These are phyloP conservation scores for Prunella strophiata DNA, from an alignment of 2,797 vertebrate genomes.

Conservation along the genomic window DNA sequence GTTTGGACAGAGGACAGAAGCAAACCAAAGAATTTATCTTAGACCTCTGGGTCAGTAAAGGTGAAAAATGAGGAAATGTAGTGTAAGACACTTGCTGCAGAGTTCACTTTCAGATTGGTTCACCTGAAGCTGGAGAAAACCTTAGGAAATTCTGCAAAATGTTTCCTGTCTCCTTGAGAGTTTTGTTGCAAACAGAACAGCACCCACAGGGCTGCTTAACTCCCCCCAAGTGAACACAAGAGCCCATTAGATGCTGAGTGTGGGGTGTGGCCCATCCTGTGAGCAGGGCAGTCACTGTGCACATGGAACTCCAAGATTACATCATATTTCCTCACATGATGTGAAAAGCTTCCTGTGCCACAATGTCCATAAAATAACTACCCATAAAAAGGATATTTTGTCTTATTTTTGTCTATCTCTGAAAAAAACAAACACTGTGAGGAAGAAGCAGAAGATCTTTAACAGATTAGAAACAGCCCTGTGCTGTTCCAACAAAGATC, in stretches of 20 bases:
- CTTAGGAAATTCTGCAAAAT: not conserved
- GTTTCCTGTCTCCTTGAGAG: not conserved
- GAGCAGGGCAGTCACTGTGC: fast-evolving
- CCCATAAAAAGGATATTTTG: not conserved
- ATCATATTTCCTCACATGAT: not conserved
- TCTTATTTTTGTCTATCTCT: not conserved
- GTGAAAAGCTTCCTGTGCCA: not conserved
- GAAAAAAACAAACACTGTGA: not conserved
- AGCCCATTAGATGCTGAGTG: not conserved
- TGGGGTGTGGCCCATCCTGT: too few species aligned
- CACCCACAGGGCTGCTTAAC: not conserved
- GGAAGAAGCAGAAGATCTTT: not conserved
- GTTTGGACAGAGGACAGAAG: not conserved
- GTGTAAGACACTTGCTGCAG: not conserved
- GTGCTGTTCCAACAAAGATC: not conserved
- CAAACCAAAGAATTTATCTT: not conserved
- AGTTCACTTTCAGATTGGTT: not conserved
- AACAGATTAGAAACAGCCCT: not conserved
- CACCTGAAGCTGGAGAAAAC: not conserved
- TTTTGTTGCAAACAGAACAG: not conserved
- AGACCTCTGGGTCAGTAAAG: not conserved
- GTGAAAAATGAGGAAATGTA: not conserved
- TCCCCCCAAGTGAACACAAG: fast-evolving
- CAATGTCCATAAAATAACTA: not conserved
- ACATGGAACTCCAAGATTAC: not conserved